Base-by-base conservation (phyloP, 2,797 vertebrate genomes). In the Sebastes trivittatus region DNA sequence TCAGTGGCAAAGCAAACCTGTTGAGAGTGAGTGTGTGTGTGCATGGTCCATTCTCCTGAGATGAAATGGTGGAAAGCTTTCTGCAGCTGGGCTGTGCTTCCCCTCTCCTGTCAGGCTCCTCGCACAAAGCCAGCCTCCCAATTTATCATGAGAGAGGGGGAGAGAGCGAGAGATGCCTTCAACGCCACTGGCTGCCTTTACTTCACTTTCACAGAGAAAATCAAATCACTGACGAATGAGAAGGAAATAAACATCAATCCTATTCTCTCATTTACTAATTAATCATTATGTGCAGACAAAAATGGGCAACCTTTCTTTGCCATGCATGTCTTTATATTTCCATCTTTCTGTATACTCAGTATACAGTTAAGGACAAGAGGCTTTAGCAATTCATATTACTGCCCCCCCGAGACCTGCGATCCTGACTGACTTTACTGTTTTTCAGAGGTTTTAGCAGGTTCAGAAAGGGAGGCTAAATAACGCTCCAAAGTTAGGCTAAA, bases 51-150 rank as follows among this genome's bases (percentile, higher is more conserved):
- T 82, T 46, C 78, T 75, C 34, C 59, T 8, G 27, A 82, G 46
- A 73, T 71, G 74, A 87, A 89, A 87, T 63, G 65, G 64, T 69
- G 86, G 77, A 87, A 82, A 81, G 82, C 77, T 86, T 60, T 77
- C 73, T 72, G 88, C 81, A 66, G 80, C 91, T 72, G 72, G 30
- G 86, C 75, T 81, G 69, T 4, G 59, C 84, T 61, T 81, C 71
- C 78, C 60, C 72, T 82, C 78, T 75, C 34, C 90, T 80, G 80
- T 67, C 82, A 86, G 89, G 70, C 77, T 85, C 72, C 77, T 68
- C 52, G 61, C 84, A 84, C 80, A 92, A 78, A 94, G 86, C 90
- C 94, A 86, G 86, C 89, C 92, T 93, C 86, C 84, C 81, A 83
- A 89, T 94, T 87, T 89, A 92, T 92, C 77, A 88, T 11, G 5